Evolutionary conservation across 2,113 vertebrate genomes (phyloP), one percentile per base, ranked within the genome.

Genomic region (Chamaea fasciata): DNA sequence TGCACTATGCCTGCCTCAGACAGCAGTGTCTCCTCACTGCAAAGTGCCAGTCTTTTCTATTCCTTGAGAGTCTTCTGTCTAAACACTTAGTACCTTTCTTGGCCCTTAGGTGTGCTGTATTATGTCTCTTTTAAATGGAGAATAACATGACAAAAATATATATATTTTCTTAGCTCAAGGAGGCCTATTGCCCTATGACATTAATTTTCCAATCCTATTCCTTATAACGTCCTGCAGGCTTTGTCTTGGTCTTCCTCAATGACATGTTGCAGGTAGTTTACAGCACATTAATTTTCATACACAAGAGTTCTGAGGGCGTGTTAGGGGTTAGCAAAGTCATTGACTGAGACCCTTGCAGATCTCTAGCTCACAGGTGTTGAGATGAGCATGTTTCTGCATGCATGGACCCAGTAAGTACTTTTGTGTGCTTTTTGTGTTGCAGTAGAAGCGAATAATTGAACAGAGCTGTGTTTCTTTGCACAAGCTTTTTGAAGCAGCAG

Each of bases 251-350:
- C 20, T 84, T 79, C n/a, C 37, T 87, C 2, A 1, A 5, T 90
- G 62, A 49, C 3, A 1, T 16, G 7, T 63, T 68, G 44, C 39
- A 64, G 26, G 17, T 63, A 11, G 19, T 44, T 79, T 56, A 28
- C n/a, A 30, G 7, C 23, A 20, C 0, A 0, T 39, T 70, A 55
- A 24, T 53, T 68, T 91, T 69, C 50, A 80, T 46, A 11, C 27
- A 33, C 2, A 0, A 57, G 37, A 87, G 11, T 35, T 79, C 47
- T 56, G 74, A 64, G 41, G 47, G 10, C 1, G 0, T 73, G 5
- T 69, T 76, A 39, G 4, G 2, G 3, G 3, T 83, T 87, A 65
- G 28, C 59, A 11, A 73, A 37, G 24, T 22, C 16, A 1, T 1
- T 59, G 31, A 47, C 20, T 26, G 60, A 81, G 33, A 44, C 37